Evolutionary conservation across 2,888 invertebrate genomes (phyloP), one percentile per base, ranked within the genome.

Genomic region (Aethes cnicana): DNA sequence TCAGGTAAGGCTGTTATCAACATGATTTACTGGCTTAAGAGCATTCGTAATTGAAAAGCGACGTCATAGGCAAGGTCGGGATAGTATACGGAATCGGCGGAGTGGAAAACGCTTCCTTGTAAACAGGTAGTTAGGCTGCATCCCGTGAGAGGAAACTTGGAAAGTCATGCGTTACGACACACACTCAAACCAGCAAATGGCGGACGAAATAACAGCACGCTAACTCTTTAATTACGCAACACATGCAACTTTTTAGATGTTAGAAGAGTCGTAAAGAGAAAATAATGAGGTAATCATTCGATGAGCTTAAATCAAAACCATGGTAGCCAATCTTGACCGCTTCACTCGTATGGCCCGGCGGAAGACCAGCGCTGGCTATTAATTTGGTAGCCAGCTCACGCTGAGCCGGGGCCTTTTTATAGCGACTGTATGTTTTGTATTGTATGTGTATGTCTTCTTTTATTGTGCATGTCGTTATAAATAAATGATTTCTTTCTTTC

Each of bases 81-180:
- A 8, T 39, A 25, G 8, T 17, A 9, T 2, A 47, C 16, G 32
- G 32, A 41, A 48, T 12, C 50, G 25, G 25, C 43, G 43, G 50
- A 25, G 28, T 16, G n/a, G 28, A 35, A 18, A 18, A 9, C 16
- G 21, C 37, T 50, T 50, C 43, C 43, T 50, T 12, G 18, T 23
- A 30, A 28, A 14, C 36, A 30, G 50, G 43, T 17, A 39, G 32
- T 11, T 8, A 3, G 14, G n/a, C 21, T 2, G 21, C 21, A 17
- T 50, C 49, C 49, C 23, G 9, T 9, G 20, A 28, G 16, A 26
- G 36, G 43, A 37, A 37, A 35, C 17, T 35, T 43, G 43, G 50
- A 50, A 50, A 50, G 50, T 43, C 23, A 25, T 25, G 21, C 23
- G 36, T 50, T 44, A 44, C 43, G 50, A 12, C 28, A 23, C 17